These are phyloP conservation scores for Pseudorhombus dupliciocellatus DNA, from an alignment of 2,113 vertebrate species.

Conservation along the genomic window DNA sequence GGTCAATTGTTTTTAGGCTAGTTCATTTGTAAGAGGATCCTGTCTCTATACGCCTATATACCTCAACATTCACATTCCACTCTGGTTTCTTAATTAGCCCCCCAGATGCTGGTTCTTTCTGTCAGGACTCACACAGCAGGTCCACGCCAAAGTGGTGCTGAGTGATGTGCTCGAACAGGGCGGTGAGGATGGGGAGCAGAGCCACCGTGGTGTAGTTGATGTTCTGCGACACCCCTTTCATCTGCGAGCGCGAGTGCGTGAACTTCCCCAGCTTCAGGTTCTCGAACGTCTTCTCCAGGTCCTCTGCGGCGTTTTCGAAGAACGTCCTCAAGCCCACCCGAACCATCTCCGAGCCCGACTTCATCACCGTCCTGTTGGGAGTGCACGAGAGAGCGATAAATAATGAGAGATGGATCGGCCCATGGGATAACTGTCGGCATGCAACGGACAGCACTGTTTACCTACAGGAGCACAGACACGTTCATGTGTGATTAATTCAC, in stretches of 20 bases:
- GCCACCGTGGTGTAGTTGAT: slow-evolving; percentile 98
- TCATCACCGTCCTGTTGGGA: slow-evolving; percentile 93
- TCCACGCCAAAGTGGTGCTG: slow-evolving; percentile 94
- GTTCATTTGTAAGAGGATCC: too few relatives aligned
- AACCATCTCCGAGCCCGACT: slow-evolving; percentile 94
- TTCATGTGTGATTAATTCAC: slow-evolving; percentile 34
- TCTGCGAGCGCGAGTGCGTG: slow-evolving; percentile 96
- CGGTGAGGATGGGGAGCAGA: slow-evolving; percentile 94
- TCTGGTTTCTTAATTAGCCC: background rate
- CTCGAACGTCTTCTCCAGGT: slow-evolving; percentile 94
- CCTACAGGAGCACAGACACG: slow-evolving; percentile 7
- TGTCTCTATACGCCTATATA: background rate
- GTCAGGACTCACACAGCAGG: slow-evolving; percentile 89
- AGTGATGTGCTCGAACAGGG: slow-evolving; percentile 95
- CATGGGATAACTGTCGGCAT: slow-evolving; percentile 24
- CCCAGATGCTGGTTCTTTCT: slow-evolving; percentile 39
- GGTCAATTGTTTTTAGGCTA: too few relatives aligned
- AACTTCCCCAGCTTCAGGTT: slow-evolving; percentile 98
- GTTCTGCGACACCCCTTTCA: slow-evolving; percentile 98
- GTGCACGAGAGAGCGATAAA: slow-evolving; percentile 28
- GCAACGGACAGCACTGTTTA: slow-evolving; percentile 33
- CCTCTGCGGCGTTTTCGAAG: slow-evolving; percentile 97
- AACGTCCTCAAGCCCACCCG: slow-evolving; percentile 92
- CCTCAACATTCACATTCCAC: slow-evolving; percentile 3
- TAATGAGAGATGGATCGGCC: too few relatives aligned